Evolutionary conservation across 2,797 vertebrate genomes (phyloP), one percentile per base, ranked within the genome.

Genomic region (Thaleichthys pacificus): DNA sequence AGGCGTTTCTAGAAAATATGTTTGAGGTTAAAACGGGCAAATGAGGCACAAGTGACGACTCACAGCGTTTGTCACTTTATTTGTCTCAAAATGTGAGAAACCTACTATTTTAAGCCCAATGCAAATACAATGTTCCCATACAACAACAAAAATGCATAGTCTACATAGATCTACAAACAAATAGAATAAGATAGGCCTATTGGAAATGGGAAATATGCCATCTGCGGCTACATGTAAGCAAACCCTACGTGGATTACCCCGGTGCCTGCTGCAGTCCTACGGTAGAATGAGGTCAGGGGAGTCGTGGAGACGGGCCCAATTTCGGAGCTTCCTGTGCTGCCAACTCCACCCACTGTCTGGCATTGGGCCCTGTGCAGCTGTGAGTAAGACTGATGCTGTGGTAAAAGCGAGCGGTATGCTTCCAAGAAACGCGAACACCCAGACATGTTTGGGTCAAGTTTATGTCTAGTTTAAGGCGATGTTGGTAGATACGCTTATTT

Each of bases 311-410:
- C 85, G 77, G 77, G 80, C 66, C 81, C 68, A 62, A 86, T 72
- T 73, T 79, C 62, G 84, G 78, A 60, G 83, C 85, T 91, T 93
- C 89, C 91, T 89, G 73, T 84, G 78, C 78, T 83, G 81, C 80
- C 68, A 66, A 84, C 89, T 90, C 91, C 91, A 91, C 86, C 90
- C 92, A 84, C 82, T 38, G 35, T 42, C 38, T 86, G 92, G 91
- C 88, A 83, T 78, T 0, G 79, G 81, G 88, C 91, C 80, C 86
- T 80, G 78, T 70, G 77, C 88, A 84, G 87, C 87, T 91, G 89
- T 82, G 83, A 75, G 69, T 70, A 70, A 61, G 64, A 78, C 87
- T 86, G 77, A 87, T 79, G 78, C 70, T 58, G 51, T 68, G 62
- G 78, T 42, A 47, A 57, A 57, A 61, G 68, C 24, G 74, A 85